Evolutionary conservation across 2,888 invertebrate species (phyloP), one percentile per base, ranked within the genome.

Genomic region (Lasioglossum villosulum): DNA sequence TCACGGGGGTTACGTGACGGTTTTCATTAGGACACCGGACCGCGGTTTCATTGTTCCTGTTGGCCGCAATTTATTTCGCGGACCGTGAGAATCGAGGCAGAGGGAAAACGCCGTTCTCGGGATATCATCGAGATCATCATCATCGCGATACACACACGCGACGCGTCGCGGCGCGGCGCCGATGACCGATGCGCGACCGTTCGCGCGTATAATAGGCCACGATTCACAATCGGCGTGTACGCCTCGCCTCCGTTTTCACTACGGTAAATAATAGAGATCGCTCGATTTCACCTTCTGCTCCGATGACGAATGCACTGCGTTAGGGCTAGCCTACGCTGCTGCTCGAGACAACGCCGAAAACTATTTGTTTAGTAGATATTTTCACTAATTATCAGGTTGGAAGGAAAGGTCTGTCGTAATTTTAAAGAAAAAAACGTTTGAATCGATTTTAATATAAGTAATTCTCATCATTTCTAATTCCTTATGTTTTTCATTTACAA

Each of bases 201-300:
- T 80, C 48, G 77, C 86, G 80, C 82, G 80, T 80, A 83, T 85
- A 88, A 88, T 81, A 75, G 79, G 70, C 68, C 71, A 68, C 78
- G 80, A 84, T 88, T 88, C 77, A 82, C 75, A 81, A 80, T 79
- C 66, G 48, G 74, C 68, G 72, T 52, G 52, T 42, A 63, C 56
- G 56, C 75, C 42, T 45, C 70, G 87, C 75, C 87, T 87, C 81
- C 71, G 73, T 87, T 87, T 86, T 83, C 87, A 82, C 81, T 79
- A 66, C 56, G 83, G 63, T 72, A 86, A 86, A 86, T 86, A 85
- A 86, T 86, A 76, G 80, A 80, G 82, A 82, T 80, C 86, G 86
- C 77, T 74, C 80, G 80, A 82, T 86, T 86, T 86, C 86, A 86
- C 82, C 80, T 78, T 78, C 82, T 74, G 48, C 71, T 80, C 74